Evolutionary conservation across 2,888 invertebrate species (phyloP).

Genomic region (Catocala sponsa): DNA sequence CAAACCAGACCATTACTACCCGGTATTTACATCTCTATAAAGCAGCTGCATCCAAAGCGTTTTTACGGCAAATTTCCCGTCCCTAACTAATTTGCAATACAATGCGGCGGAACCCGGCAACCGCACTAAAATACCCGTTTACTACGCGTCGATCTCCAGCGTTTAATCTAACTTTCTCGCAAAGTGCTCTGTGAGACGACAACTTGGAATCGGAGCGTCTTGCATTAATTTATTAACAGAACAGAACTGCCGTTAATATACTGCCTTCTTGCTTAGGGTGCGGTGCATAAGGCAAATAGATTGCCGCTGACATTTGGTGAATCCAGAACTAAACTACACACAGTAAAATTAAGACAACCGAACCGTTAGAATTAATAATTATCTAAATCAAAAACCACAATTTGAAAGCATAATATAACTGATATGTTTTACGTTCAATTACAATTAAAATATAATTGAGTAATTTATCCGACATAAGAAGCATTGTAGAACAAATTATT

Average conservation of each 20-base stretch:
- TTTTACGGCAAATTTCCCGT: slow-evolving; percentile 44
- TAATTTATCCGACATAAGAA: no score
- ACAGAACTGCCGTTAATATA: slow-evolving; percentile 33
- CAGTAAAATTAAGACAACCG: no score
- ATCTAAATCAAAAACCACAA: no score
- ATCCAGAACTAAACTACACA: no score
- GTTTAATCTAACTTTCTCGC: slow-evolving; percentile 81
- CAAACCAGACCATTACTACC: slow-evolving; percentile 20
- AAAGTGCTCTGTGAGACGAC: slow-evolving; percentile 69
- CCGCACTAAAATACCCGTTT: slow-evolving; percentile 67
- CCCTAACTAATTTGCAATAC: slow-evolving; percentile 75
- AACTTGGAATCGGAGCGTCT: slow-evolving; percentile 61
- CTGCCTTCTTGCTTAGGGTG: slow-evolving; percentile 10
- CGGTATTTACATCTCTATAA: slow-evolving; percentile 22
- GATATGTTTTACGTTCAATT: no score
- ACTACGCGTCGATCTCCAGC: slow-evolving; percentile 74
- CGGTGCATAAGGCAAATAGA: slow-evolving; percentile 6
- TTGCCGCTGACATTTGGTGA: neutral
- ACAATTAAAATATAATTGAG: no score
- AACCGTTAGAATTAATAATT: no score
- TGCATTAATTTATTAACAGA: slow-evolving; percentile 64
- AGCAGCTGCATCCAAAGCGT: slow-evolving; percentile 29
- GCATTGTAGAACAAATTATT: no score
- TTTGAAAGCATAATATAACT: no score
- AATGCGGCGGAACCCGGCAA: slow-evolving; percentile 63